Evolutionary conservation across 1,140 invertebrate genomes (phyloP), one percentile per base, ranked within the genome.

Genomic region (Trichonephila inaurata): DNA sequence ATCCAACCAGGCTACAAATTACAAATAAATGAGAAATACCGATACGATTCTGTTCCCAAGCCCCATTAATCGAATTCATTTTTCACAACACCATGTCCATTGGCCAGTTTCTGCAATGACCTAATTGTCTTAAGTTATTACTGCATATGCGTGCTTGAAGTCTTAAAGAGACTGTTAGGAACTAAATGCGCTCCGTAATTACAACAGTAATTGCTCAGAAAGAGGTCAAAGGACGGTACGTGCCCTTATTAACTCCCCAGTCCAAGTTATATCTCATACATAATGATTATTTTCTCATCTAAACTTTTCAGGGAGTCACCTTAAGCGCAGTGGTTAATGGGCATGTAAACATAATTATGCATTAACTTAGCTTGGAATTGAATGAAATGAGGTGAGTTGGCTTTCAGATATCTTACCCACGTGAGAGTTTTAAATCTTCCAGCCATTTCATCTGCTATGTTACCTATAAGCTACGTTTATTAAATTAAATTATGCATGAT

Each of bases 81-180:
- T 40, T 40, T 14, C 69, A 24, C 24, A n/a, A 72, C 28, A 8
- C 69, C 69, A 5, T 72, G 69, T 33, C 28, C 69, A 28, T 1
- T 72, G 69, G 69, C 33, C 69, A 72, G 24, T 24, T 28, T 72
- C 16, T 14, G 69, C 69, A 33, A 2, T 24, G n/a, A 64, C 85
- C 61, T 87, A 87, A 61, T 87, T 87, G 58, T 87, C 24, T 60
- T 87, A 28, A 62, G n/a, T 64, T 64, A 40, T 87, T 19, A 64
- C 85, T 85, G 8, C 16, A 82, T 12, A 18, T 51, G 82, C 60
- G 85, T 64, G 85, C n/a, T 87, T 24, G 14, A 58, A 16, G 8
- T 64, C 85, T 64, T 64, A 87, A 87, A 87, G 61, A 64, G 61
- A 21, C n/a, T 87, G 85, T 87, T 87, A 87, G 61, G 85, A 66